Percentiles rank a stretch among this genome's conserved stretches.
phyloP scores from a whole-genome alignment of 2,113 vertebrate species.

The Hylia prasina region DNA sequence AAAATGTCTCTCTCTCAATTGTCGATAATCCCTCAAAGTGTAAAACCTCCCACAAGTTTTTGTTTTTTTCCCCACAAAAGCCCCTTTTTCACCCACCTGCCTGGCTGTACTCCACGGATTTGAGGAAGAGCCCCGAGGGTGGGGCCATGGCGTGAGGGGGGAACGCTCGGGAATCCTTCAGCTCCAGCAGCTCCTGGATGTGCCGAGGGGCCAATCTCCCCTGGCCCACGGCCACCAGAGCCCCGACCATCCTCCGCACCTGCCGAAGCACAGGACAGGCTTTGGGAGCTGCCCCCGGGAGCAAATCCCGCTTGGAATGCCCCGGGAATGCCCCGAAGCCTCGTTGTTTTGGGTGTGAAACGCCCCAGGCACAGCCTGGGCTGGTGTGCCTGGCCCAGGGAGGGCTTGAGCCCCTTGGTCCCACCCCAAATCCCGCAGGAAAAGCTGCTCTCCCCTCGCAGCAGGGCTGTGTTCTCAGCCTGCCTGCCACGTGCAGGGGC shows the following conservation, averaged over 20 bases:
- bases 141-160: slow-evolving; percentile 76
- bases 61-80: neutral
- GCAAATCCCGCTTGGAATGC: rapidly evolving
- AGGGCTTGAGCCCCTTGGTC: neutral
- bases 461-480: neutral
- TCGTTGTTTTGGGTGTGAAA: neutral
- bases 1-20: too few species aligned
- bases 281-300: neutral
- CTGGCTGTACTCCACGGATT: slow-evolving; percentile 75
- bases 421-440: neutral
- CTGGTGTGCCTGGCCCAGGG: too few species aligned
- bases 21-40: neutral
- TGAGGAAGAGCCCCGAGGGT: slow-evolving; percentile 81
- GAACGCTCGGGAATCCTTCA: slow-evolving; percentile 70
- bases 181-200: slow-evolving; percentile 76
- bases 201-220: slow-evolving; percentile 65
- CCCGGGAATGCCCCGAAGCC: neutral
- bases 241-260: slow-evolving; percentile 88
- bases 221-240: slow-evolving; percentile 84
- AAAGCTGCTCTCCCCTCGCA: neutral
- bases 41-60: neutral
- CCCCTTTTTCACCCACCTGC: neutral
- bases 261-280: neutral
- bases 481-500: rapidly evolving
- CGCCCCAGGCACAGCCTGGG: too few species aligned